phyloP scores from a whole-genome alignment of 2,888 invertebrate species.

The Thalpophila matura region DNA sequence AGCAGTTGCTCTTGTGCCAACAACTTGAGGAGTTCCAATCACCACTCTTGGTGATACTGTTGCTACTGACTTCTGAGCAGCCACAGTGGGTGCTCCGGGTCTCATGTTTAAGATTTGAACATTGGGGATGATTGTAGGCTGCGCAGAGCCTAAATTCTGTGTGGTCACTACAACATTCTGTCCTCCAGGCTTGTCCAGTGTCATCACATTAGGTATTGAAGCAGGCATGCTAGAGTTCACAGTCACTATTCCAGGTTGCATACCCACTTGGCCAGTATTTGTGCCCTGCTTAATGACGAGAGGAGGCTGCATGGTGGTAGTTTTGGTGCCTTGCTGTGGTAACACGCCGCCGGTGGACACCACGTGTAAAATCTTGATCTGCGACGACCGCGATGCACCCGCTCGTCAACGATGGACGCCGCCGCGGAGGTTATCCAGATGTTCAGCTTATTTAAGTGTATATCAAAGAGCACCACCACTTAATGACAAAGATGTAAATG shows the following conservation, averaged over 20 bases:
- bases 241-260: slow-evolving; percentile 91
- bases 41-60: slow-evolving; percentile 95
- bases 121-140: slow-evolving; percentile 93
- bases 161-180: slow-evolving; percentile 90
- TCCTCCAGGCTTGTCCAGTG: slow-evolving; percentile 91
- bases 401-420: slow-evolving; percentile 91
- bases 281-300: slow-evolving; percentile 86
- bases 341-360: slow-evolving; percentile 83
- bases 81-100: slow-evolving; percentile 92
- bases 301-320: slow-evolving; percentile 85
- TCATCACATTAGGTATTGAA: slow-evolving; percentile 92
- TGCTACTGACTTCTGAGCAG: slow-evolving; percentile 94
- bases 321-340: slow-evolving; percentile 72
- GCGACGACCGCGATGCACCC: slow-evolving; percentile 92
- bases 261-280: slow-evolving; percentile 78
- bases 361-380: slow-evolving; percentile 88
- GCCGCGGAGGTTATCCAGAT: slow-evolving; percentile 79
- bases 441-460: slow-evolving; percentile 89
- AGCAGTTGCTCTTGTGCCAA: slow-evolving; percentile 95
- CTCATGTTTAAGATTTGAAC: slow-evolving; percentile 97
- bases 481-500: slow-evolving; percentile 70
- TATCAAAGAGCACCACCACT: slow-evolving; percentile 80
- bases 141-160: slow-evolving; percentile 91
- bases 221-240: slow-evolving; percentile 91
- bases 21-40: slow-evolving; percentile 95